Percentiles rank a stretch among this genome's conserved stretches.
phyloP scores from a whole-genome alignment of 2,888 invertebrate genomes.

The Ctenicera cuprea region DNA sequence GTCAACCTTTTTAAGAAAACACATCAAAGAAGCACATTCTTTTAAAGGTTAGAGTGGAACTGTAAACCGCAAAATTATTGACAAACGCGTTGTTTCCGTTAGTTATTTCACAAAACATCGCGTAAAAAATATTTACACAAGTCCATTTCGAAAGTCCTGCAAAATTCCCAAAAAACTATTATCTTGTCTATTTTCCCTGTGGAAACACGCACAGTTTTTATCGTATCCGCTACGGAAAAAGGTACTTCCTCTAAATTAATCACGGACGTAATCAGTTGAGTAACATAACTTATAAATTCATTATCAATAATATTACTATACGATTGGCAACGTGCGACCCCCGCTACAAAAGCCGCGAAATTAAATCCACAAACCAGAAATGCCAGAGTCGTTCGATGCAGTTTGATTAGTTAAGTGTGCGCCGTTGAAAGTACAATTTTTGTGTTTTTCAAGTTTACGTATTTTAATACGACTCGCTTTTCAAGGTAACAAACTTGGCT shows the following conservation, averaged over 20 bases:
- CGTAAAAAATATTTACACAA: too few species aligned
- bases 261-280: neutral
- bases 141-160: too few species aligned
- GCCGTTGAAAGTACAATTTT: neutral
- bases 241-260: neutral
- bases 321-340: neutral
- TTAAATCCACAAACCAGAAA: neutral
- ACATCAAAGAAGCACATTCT: too few species aligned
- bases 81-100: too few species aligned
- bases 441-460: neutral
- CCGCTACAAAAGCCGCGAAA: neutral
- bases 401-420: neutral
- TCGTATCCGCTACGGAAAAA: slow-evolving; percentile 1
- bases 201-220: neutral
- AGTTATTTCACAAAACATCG: too few species aligned
- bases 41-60: too few species aligned
- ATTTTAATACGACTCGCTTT: neutral
- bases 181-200: too few species aligned
- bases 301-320: neutral
- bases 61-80: too few species aligned
- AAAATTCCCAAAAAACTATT: neutral
- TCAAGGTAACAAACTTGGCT: neutral
- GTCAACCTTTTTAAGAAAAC: too few species aligned
- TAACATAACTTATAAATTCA: neutral
- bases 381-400: neutral